Evolutionary conservation across 2,888 invertebrate species (phyloP).

Genomic region (Autographa pulchrina): DNA sequence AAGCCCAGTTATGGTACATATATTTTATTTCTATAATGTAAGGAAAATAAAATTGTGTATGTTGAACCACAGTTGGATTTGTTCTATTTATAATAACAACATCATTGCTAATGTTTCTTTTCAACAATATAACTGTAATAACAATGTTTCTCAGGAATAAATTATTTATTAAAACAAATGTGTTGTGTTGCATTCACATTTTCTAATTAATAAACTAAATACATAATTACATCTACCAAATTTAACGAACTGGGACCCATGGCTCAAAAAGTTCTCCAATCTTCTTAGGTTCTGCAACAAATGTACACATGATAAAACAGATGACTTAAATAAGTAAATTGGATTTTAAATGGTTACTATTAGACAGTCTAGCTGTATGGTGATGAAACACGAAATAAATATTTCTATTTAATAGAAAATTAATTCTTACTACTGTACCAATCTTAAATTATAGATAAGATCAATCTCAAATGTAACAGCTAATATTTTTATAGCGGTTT

Average conservation of each 20-base stretch:
- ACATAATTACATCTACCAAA: constrained; percentile 21
- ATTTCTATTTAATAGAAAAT: too few species aligned
- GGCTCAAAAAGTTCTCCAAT: constrained; percentile 90
- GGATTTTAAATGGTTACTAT: background rate
- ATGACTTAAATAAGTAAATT: too few species aligned
- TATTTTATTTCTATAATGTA: background rate
- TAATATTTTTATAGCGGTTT: too few species aligned
- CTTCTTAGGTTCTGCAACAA: constrained; percentile 90
- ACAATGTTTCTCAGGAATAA: constrained; percentile 44
- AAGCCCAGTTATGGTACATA: too few species aligned
- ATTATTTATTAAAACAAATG: constrained; percentile 49
- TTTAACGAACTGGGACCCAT: constrained; percentile 92
- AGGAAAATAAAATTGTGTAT: background rate
- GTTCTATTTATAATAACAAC: constrained; percentile 25
- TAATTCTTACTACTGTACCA: too few species aligned
- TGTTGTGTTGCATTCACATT: constrained; percentile 33
- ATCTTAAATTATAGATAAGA: too few species aligned
- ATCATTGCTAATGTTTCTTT: background rate
- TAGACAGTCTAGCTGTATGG: background rate
- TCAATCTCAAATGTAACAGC: too few species aligned
- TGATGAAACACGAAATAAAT: too few species aligned
- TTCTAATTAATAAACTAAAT: constrained; percentile 46
- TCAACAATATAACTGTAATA: constrained; percentile 22
- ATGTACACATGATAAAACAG: constrained; percentile 27
- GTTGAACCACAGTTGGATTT: background rate